Percentiles rank a stretch among this genome's conserved stretches.
Evolutionary conservation across 1,140 invertebrate species (phyloP).

Genomic region (Paracyclopina nana): DNA sequence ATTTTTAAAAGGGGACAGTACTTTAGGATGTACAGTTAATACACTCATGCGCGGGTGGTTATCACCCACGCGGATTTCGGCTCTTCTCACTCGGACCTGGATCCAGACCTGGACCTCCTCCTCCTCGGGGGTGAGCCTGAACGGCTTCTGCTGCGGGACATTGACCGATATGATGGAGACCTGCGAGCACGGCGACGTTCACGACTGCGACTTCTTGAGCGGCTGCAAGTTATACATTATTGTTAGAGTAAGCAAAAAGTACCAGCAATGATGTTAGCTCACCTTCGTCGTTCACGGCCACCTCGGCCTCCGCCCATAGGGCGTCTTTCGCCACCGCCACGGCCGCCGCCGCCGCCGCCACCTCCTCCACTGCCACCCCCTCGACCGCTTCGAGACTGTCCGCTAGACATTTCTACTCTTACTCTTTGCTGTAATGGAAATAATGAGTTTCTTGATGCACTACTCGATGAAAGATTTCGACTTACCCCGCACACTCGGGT

Average conservation of each 20-base stretch:
- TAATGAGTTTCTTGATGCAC: neutral
- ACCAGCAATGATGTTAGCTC: no score
- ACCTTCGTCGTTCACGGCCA: neutral
- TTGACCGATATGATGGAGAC: constrained; percentile 7
- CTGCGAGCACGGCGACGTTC: constrained; percentile 1
- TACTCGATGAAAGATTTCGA: constrained; percentile 6
- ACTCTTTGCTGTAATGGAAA: constrained; percentile 38
- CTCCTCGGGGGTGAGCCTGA: constrained; percentile 2
- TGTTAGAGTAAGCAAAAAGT: no score
- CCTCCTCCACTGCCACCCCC: constrained; percentile 26
- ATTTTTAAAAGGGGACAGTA: no score
- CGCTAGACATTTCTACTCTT: constrained; percentile 60
- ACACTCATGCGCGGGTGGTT: no score
- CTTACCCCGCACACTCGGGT: constrained; percentile 15
- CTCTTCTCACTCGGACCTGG: neutral
- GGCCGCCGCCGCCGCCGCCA: constrained; percentile 24
- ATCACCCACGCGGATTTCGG: no score
- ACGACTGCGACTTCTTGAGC: no score
- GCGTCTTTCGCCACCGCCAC: neutral
- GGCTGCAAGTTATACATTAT: no score
- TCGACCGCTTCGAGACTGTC: constrained; percentile 33
- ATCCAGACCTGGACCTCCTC: constrained; percentile 6
- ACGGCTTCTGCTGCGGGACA: constrained; percentile 4
- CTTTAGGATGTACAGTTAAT: no score
- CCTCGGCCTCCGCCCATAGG: neutral